Conservation (phyloP, 2,797 vertebrate species). For the Syndactyla subalaris region DNA sequence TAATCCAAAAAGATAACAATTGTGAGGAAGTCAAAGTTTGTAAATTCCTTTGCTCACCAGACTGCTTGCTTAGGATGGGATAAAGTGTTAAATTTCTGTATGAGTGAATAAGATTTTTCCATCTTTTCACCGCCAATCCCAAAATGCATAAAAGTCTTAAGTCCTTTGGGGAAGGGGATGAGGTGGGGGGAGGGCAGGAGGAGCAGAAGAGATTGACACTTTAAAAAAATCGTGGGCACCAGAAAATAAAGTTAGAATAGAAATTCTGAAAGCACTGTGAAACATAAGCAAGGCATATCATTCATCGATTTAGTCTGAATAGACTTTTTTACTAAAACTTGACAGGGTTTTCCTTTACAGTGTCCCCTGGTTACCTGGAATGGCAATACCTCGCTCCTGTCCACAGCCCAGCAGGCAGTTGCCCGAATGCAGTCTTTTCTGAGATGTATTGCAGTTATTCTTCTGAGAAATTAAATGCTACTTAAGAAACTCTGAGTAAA, state of each 20-base stretch:
- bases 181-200: neutral
- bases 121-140: neutral
- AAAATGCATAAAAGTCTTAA: neutral
- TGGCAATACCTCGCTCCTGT: neutral
- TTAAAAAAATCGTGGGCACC: neutral
- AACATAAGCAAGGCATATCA: neutral
- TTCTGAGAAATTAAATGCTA: conserved; percentile 4
- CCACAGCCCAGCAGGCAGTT: neutral
- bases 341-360: neutral
- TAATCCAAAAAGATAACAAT: neutral
- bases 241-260: neutral
- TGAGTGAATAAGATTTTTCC: neutral
- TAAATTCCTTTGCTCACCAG: neutral
- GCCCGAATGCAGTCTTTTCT: neutral
- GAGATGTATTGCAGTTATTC: neutral
- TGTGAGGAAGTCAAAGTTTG: neutral
- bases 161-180: neutral
- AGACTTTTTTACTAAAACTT: neutral
- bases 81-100: neutral
- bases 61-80: neutral
- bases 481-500: neutral
- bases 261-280: neutral
- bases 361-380: neutral
- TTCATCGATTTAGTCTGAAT: neutral
- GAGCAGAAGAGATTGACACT: neutral